Conservation (phyloP, 2,797 vertebrate species). For the Orientallactaga sibirica region DNA sequence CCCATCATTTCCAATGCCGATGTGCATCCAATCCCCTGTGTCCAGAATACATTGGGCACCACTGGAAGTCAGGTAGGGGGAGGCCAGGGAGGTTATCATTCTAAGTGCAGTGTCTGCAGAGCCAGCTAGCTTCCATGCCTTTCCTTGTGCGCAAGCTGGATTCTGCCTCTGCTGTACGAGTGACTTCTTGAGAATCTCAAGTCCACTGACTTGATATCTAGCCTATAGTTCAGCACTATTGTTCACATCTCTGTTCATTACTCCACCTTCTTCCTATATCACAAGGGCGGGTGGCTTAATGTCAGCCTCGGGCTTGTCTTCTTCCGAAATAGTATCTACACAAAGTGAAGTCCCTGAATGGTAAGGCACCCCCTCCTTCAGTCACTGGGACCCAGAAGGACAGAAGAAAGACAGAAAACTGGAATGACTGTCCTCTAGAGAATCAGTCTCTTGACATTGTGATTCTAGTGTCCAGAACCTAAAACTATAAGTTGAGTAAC, state of each 20-base stretch:
- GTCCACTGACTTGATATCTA: not conserved
- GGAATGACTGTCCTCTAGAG: not conserved
- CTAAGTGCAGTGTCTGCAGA: not conserved
- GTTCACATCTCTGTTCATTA: not conserved
- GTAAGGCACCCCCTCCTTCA: not conserved
- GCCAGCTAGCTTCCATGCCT: not conserved
- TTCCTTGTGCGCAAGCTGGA: not conserved
- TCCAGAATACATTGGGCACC: not conserved
- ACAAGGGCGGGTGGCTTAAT: not conserved
- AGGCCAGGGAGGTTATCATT: not conserved
- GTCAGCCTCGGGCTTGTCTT: not conserved
- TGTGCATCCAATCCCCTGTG: not conserved
- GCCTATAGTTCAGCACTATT: not conserved
- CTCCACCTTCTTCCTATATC: not conserved
- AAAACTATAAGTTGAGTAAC: not conserved
- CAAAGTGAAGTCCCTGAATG: not conserved
- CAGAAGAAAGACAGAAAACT: not conserved
- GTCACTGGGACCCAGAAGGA: not conserved
- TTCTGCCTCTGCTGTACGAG: not conserved
- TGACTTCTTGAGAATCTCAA: not conserved
- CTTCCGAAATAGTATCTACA: not conserved
- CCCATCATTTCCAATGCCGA: conserved; percentile 61
- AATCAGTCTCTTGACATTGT: not conserved
- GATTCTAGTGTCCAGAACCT: not conserved
- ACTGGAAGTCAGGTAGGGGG: not conserved